These are phyloP conservation scores for Oligia fasciuncula DNA, from an alignment of 2,888 invertebrate species.

Conservation along the genomic window DNA sequence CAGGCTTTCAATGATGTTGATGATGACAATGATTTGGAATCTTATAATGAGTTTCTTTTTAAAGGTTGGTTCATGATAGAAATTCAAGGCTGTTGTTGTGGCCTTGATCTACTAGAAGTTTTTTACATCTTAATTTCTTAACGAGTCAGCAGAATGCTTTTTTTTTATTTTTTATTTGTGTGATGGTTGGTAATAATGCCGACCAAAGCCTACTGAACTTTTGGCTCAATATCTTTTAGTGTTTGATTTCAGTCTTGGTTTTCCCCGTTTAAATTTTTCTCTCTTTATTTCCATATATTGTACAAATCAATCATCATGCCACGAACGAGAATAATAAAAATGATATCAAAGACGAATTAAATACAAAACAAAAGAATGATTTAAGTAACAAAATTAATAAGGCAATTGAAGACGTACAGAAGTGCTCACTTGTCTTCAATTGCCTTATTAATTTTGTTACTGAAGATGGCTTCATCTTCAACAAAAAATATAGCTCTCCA, in stretches of 20 bases:
- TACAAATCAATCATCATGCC: neutral
- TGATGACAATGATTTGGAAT: neutral
- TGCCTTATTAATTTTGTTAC: too few species aligned
- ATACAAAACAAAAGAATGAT: neutral
- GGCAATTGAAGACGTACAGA: slow-evolving; percentile 10
- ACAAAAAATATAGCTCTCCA: slow-evolving; percentile 18
- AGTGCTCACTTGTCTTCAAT: neutral
- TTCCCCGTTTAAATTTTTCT: too few species aligned
- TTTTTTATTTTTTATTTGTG: neutral
- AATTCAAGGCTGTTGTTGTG: neutral
- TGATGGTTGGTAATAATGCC: neutral
- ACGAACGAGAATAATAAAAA: neutral
- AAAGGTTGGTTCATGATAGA: neutral
- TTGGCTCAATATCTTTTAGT: neutral
- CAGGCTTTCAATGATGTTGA: neutral
- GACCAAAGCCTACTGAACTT: neutral
- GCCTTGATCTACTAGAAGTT: too few species aligned
- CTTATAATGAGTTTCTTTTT: neutral
- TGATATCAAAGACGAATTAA: neutral
- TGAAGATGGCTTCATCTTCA: neutral
- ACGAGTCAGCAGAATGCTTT: neutral
- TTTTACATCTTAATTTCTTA: neutral
- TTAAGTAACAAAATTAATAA: neutral
- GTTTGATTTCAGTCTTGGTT: neutral
- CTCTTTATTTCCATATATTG: neutral